Conservation (phyloP, 2,888 invertebrate genomes). For the Acleris laterana region DNA sequence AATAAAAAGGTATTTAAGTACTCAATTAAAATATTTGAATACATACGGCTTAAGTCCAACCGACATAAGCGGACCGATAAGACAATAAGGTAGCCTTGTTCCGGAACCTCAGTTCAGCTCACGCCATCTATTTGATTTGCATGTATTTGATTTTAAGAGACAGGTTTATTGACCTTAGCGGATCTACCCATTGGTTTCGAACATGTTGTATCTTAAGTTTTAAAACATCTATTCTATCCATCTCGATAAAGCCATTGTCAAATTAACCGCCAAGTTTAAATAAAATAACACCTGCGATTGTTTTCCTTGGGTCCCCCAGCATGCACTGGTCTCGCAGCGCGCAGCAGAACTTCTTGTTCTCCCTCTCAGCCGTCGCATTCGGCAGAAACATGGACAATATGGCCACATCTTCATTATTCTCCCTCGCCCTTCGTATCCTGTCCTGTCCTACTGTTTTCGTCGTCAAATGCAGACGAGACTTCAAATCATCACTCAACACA, state of each 20-base stretch:
- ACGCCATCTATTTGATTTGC: too few relatives aligned
- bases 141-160: too few relatives aligned
- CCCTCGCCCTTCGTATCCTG: constrained; percentile 90
- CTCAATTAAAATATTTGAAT: too few relatives aligned
- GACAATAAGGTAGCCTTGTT: too few relatives aligned
- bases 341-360: constrained; percentile 91
- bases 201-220: background rate
- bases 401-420: constrained; percentile 94
- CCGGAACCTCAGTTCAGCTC: too few relatives aligned
- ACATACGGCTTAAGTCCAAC: too few relatives aligned
- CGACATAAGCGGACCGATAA: too few relatives aligned
- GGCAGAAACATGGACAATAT: constrained; percentile 94
- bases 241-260: constrained; percentile 4
- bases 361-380: constrained; percentile 85
- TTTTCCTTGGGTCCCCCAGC: constrained; percentile 90
- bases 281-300: constrained; percentile 88
- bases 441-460: constrained; percentile 93
- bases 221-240: background rate
- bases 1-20: too few relatives aligned
- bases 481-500: constrained; percentile 91
- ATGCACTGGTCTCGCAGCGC: constrained; percentile 89
- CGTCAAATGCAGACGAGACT: constrained; percentile 88
- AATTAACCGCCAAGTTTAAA: constrained; percentile 10
- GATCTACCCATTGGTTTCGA: too few relatives aligned
- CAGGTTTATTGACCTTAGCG: too few relatives aligned